Evolutionary conservation across 2,888 invertebrate genomes (phyloP), one percentile per base, ranked within the genome.

Genomic region (Electrophaes corylata): DNA sequence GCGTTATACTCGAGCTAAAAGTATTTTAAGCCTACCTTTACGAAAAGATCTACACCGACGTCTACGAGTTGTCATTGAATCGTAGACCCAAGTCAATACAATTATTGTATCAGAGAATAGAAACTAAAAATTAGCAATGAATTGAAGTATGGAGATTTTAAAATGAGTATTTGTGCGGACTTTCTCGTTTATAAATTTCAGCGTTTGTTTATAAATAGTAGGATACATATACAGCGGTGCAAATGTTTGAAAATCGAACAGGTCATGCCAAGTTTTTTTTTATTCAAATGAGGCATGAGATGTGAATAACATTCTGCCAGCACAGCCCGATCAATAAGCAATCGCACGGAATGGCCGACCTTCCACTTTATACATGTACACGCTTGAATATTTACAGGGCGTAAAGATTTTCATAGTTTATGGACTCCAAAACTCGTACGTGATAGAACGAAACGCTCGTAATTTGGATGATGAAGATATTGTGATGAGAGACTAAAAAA

Each of bases 311-410:
- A 41, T 29, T 51, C 11, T 33, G 43, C 31, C 10, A 35, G 16
- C 37, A 14, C 39, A 46, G 50, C 16, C 39, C 62, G 73, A 75
- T 76, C 79, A 70, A 77, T 77, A 77, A 64, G 66, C 67, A 71
- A 73, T 72, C 68, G 62, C 56, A 59, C 50, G 54, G 43, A 63
- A 65, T 51, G 58, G 61, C 43, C 61, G 59, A 59, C 61, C 62
- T 66, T 44, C 59, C 57, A 62, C 60, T 69, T 53, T 49, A 66
- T 67, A 44, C 48, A 39, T 35, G 18, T 29, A 61, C 59, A 67
- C 65, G 59, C 59, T 66, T 66, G 67, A 69, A 73, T 69, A 69
- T 73, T 70, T 67, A 69, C 63, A 60, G 65, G 51, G 57, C 65
- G 67, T 64, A 64, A 69, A 71, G 50, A 64, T 67, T 70, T 61